These are phyloP conservation scores for Trisateles emortualis DNA, from an alignment of 2,888 invertebrate species.

Conservation along the genomic window DNA sequence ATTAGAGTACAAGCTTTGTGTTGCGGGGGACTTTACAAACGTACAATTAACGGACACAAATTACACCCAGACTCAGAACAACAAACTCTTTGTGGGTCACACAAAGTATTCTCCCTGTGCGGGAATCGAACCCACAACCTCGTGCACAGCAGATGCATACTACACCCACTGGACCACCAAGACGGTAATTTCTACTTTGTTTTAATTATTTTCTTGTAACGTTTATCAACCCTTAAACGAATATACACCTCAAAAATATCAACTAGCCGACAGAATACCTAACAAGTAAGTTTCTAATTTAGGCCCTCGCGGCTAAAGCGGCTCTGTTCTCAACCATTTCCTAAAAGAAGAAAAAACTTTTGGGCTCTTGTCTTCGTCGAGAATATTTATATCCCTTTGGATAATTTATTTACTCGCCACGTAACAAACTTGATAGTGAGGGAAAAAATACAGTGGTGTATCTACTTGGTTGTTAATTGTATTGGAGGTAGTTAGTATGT, in stretches of 20 bases:
- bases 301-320: conserved; percentile 1
- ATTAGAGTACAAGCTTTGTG: too few relatives aligned
- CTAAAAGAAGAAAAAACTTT: conserved; percentile 22
- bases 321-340: conserved; percentile 28
- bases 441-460: conserved; percentile 38
- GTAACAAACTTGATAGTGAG: conserved; percentile 39
- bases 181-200: too few relatives aligned
- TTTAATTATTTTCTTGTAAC: background rate
- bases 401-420: conserved; percentile 57
- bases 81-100: too few relatives aligned
- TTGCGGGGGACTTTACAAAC: too few relatives aligned
- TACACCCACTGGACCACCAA: too few relatives aligned
- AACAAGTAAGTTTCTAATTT: conserved; percentile 8
- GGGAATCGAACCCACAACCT: too few relatives aligned
- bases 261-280: conserved; percentile 2
- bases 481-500: conserved; percentile 26
- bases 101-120: too few relatives aligned
- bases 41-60: too few relatives aligned
- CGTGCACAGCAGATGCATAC: too few relatives aligned
- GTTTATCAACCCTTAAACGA: conserved; percentile 4
- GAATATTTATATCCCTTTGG: conserved; percentile 17
- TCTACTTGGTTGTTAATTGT: conserved; percentile 39
- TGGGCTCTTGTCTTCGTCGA: conserved; percentile 9
- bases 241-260: background rate
- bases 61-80: too few relatives aligned